Percentiles rank a stretch among this genome's conserved stretches.
Evolutionary conservation across 2,888 invertebrate species (phyloP).

Genomic region (Protophormia terraenovae): DNA sequence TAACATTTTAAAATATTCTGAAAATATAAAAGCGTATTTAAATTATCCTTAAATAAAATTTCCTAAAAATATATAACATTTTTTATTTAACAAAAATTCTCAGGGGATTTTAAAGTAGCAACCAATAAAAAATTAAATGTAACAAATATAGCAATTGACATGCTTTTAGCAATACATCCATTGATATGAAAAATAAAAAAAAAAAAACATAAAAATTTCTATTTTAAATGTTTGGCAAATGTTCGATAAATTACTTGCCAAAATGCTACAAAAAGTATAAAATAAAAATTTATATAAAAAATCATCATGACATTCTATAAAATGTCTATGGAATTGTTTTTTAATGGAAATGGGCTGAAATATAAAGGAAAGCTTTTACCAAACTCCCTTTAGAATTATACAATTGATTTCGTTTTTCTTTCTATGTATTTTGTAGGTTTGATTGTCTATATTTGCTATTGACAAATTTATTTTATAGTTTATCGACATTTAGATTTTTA

Average conservation of each 20-base stretch:
- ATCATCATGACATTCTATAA: constrained; percentile 36
- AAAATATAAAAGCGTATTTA: neutral
- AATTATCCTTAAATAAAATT: neutral
- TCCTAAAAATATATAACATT: neutral
- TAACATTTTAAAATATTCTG: constrained; percentile 1
- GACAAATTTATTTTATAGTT: constrained; percentile 33
- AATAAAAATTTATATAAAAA: constrained; percentile 1
- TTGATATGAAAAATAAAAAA: constrained; percentile 65
- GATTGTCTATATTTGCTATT: neutral
- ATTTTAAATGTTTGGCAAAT: constrained; percentile 71
- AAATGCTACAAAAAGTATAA: constrained; percentile 24
- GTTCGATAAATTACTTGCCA: constrained; percentile 69
- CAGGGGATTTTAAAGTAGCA: neutral
- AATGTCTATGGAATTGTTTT: constrained; percentile 56
- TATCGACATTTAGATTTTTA: constrained; percentile 61
- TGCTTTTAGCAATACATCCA: constrained; percentile 79
- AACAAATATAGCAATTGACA: constrained; percentile 72
- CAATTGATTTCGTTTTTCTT: constrained; percentile 58
- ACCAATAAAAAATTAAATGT: constrained; percentile 29
- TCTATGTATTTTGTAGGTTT: neutral
- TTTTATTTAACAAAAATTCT: neutral
- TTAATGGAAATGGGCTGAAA: constrained; percentile 64
- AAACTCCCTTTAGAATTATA: constrained; percentile 60
- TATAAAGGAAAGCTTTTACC: constrained; percentile 48
- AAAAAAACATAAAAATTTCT: constrained; percentile 7